phyloP scores from a whole-genome alignment of 2,888 invertebrate genomes.

The Ormyrus nitidulus region DNA sequence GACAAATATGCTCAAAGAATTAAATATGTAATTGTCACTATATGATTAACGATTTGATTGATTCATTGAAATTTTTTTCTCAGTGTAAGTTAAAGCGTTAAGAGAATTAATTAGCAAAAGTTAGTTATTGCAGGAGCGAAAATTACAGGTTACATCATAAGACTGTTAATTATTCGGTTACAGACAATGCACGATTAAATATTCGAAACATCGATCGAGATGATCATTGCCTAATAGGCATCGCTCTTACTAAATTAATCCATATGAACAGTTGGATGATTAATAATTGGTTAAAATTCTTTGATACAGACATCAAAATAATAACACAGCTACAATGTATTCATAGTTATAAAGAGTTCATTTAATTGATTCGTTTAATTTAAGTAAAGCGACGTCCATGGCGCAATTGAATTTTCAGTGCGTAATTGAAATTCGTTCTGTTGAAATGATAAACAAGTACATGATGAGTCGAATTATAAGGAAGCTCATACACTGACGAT shows the following conservation, averaged over 20 bases:
- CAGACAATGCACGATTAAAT: conserved; percentile 41
- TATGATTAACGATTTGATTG: no score
- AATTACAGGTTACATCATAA: conserved; percentile 15
- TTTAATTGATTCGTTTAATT: conserved; percentile 7
- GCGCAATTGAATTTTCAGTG: conserved; percentile 31
- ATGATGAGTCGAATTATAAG: not conserved
- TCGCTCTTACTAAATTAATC: conserved; percentile 51
- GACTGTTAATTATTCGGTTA: conserved; percentile 4
- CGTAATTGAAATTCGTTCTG: conserved; percentile 44
- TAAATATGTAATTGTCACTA: no score
- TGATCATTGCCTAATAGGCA: conserved; percentile 34
- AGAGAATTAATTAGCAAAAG: conserved; percentile 32
- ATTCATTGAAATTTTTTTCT: no score
- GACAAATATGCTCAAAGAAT: no score
- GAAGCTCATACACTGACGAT: conserved; percentile 14
- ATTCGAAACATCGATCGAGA: conserved; percentile 26
- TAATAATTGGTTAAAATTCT: conserved; percentile 33
- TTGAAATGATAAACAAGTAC: conserved; percentile 38
- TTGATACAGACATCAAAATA: conserved; percentile 43
- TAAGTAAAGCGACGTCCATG: conserved; percentile 43
- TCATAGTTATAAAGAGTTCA: no score
- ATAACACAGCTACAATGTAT: not conserved
- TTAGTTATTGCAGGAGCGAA: conserved; percentile 37
- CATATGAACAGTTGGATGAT: conserved; percentile 14
- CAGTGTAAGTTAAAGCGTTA: conserved; percentile 36